A percentile compares a stretch with the other conserved stretches of the same genome.
These are phyloP conservation scores for Anas georgica DNA, from an alignment of 2,797 vertebrate species.

Conservation along the genomic window DNA sequence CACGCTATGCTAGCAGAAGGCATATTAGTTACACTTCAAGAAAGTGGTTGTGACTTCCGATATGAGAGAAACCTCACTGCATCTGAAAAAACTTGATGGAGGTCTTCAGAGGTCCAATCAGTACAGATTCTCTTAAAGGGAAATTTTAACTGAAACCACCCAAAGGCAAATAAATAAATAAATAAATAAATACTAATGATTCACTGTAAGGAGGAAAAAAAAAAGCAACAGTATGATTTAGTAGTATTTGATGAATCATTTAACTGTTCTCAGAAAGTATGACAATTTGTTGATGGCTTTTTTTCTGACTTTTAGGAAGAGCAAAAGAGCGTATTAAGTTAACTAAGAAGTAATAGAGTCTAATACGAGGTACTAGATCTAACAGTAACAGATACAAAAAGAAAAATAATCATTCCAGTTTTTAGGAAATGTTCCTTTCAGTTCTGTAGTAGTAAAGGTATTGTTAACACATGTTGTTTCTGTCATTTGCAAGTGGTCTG, in stretches of 20 bases:
- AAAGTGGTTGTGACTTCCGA: no score
- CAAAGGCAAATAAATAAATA: fast-evolving
- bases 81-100: no score
- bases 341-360: neutral
- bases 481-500: neutral
- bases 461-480: neutral
- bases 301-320: neutral
- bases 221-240: neutral
- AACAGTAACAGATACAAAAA: neutral
- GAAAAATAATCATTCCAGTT: neutral
- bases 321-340: neutral
- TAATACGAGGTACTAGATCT: neutral
- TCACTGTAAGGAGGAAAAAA: neutral
- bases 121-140: no score
- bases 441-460: neutral
- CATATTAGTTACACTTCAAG: no score
- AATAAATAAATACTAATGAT: neutral
- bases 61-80: no score
- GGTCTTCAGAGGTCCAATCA: no score
- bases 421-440: neutral
- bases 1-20: no score
- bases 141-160: neutral
- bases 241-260: neutral
- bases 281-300: neutral
- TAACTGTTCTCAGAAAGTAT: neutral